A percentile compares a stretch with the other conserved stretches of the same genome.
phyloP scores from a whole-genome alignment of 2,888 invertebrate species.

The Drosophila differens region DNA sequence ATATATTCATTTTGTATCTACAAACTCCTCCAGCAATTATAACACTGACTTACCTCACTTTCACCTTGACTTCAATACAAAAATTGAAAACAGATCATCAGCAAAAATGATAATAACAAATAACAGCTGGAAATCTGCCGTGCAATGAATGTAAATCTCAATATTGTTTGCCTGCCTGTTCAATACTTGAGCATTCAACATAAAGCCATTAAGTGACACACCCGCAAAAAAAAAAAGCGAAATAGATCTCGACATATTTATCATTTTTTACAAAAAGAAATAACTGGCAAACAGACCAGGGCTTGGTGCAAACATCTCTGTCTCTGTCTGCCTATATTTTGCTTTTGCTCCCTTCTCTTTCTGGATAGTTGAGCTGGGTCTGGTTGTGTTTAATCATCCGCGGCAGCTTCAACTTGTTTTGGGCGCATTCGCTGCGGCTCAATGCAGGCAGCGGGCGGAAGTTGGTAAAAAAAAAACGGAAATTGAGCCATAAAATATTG shows the following conservation, averaged over 20 bases:
- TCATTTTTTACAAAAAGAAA: conserved; percentile 61
- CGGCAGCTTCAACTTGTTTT: conserved; percentile 66
- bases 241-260: conserved; percentile 72
- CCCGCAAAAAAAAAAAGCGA: conserved; percentile 50
- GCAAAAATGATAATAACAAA: conserved; percentile 20
- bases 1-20: background rate
- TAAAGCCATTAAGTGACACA: conserved; percentile 74
- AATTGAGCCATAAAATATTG: conserved; percentile 76
- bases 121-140: conserved; percentile 22
- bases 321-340: background rate
- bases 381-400: conserved; percentile 67
- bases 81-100: conserved; percentile 45
- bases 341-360: conserved; percentile 1
- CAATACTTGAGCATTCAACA: conserved; percentile 49
- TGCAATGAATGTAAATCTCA: conserved; percentile 19
- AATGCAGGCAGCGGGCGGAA: conserved; percentile 68
- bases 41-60: background rate
- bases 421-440: conserved; percentile 61
- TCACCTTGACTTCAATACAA: conserved; percentile 32
- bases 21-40: background rate
- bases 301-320: conserved; percentile 61
- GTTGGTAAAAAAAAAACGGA: conserved; percentile 73
- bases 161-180: conserved; percentile 3
- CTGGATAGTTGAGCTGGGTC: conserved; percentile 27
- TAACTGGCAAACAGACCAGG: conserved; percentile 45